A percentile compares a stretch with the other conserved stretches of the same genome.
These are phyloP conservation scores for Sussaba pulchella DNA, from an alignment of 2,888 invertebrate genomes.

Conservation along the genomic window DNA sequence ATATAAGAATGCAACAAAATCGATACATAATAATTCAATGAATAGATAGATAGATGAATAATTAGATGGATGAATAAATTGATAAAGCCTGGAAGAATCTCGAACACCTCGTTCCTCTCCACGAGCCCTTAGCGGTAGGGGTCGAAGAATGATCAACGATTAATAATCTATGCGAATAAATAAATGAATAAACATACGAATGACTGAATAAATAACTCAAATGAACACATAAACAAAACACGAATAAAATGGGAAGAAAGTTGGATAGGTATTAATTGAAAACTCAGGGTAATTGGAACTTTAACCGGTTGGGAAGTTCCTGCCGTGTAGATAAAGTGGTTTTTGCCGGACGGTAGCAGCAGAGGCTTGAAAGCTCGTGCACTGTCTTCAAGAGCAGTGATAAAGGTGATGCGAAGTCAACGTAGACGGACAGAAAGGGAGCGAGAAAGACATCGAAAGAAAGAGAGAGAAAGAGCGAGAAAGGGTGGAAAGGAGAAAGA, in stretches of 20 bases:
- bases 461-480: background rate
- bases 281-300: slow-evolving; percentile 54
- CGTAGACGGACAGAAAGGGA: background rate
- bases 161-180: no score
- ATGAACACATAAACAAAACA: no score
- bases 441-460: background rate
- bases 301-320: slow-evolving; percentile 44
- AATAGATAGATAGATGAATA: background rate
- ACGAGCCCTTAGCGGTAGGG: no score
- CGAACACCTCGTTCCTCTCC: no score
- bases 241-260: slow-evolving; percentile 3
- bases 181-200: no score
- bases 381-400: slow-evolving; percentile 30
- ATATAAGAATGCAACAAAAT: background rate
- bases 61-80: no score
- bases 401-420: slow-evolving; percentile 18
- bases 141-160: no score
- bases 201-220: no score
- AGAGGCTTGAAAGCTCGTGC: slow-evolving; percentile 28
- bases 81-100: no score
- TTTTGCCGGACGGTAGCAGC: slow-evolving; percentile 23
- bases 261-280: slow-evolving; percentile 53
- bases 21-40: no score
- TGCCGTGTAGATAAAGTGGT: slow-evolving; percentile 43
- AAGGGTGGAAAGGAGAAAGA: slow-evolving; percentile 8